Evolutionary conservation across 2,113 vertebrate genomes (phyloP), one percentile per base, ranked within the genome.

Genomic region (Ibidorhyncha struthersii): DNA sequence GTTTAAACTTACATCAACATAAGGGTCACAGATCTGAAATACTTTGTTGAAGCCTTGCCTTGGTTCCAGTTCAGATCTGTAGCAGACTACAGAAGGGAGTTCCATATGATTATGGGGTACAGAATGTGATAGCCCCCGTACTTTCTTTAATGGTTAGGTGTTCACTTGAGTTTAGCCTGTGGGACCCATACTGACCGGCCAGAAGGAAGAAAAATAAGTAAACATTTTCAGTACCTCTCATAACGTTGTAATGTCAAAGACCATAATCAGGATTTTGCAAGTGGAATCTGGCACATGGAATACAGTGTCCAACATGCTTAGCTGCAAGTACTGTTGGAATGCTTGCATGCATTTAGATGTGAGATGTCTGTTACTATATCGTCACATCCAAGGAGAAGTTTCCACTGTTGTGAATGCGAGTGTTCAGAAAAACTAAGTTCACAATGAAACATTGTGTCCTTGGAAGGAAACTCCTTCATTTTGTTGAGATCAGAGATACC

Each of bases 201-300:
- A 65, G 58, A 59, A 56, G 63, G 18, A 61, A 55, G 2, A 1
- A 34, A 82, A 72, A 32, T 2, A 4, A 50, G 6, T 43, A 7
- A 56, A 18, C 3, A 0, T 67, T 92, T 79, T 52, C 32, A 45
- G 34, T 47, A 38, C 32, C 18, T 71, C 72, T 81, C 2, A 1
- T 27, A 40, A 41, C 14, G 36, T 18, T 45, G 10, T 19, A 1
- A 32, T 69, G 22, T 61, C 49, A 32, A 47, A 70, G 36, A 4
- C 11, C 4, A 8, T 21, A 29, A 40, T 26, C 25, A 36, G 9
- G 14, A n/a, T 82, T 93, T 86, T 74, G 19, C 36, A 73, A 16
- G 61, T 69, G 38, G 2, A 2, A 6, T 45, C 61, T 74, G 66
- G 34, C 21, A 43, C 0, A 0, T 25, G 45, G 30, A 55, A 30